Evolutionary conservation across 2,797 vertebrate genomes (phyloP).

Genomic region (Sebastes vulpes): DNA sequence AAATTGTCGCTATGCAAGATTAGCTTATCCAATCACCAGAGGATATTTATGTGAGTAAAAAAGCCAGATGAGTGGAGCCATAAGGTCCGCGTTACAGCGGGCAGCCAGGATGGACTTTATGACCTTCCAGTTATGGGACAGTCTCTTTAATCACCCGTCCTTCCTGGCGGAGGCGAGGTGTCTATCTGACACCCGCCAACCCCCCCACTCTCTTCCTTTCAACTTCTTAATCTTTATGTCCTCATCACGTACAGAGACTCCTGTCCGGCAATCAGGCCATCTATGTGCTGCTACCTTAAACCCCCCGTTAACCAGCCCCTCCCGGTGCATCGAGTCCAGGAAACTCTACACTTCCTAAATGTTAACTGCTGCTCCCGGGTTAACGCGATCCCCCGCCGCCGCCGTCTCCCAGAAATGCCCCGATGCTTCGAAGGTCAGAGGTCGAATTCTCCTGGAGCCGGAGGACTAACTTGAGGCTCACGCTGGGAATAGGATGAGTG

Average conservation of each 20-base stretch:
- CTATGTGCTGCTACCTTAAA: neutral
- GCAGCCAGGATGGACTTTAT: slow-evolving; percentile 47
- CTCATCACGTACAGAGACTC: slow-evolving; percentile 28
- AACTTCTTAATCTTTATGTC: slow-evolving; percentile 41
- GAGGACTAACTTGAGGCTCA: slow-evolving; percentile 39
- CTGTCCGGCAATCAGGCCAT: slow-evolving; percentile 14
- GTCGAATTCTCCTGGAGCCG: slow-evolving; percentile 51
- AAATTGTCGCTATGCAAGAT: slow-evolving; percentile 4
- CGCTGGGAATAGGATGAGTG: slow-evolving; percentile 28
- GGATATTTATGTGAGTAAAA: slow-evolving; percentile 7
- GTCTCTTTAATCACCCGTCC: slow-evolving; percentile 39
- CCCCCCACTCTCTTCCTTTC: neutral
- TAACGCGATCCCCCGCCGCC: slow-evolving; percentile 17
- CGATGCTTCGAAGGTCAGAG: slow-evolving; percentile 63
- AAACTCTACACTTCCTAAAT: slow-evolving; percentile 60
- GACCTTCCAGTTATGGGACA: slow-evolving; percentile 49
- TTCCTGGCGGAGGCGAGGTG: slow-evolving; percentile 33
- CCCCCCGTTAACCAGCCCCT: slow-evolving; percentile 32
- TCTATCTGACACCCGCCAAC: slow-evolving; percentile 46
- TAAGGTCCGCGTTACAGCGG: slow-evolving; percentile 16
- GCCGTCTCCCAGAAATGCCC: slow-evolving; percentile 40
- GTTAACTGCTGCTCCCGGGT: slow-evolving; percentile 56
- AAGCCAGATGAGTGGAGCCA: slow-evolving; percentile 25
- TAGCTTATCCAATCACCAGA: slow-evolving; percentile 17
- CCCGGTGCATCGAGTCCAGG: slow-evolving; percentile 27